Evolutionary conservation across 2,888 invertebrate species (phyloP), one percentile per base, ranked within the genome.

Genomic region (Rotaria sp.): DNA sequence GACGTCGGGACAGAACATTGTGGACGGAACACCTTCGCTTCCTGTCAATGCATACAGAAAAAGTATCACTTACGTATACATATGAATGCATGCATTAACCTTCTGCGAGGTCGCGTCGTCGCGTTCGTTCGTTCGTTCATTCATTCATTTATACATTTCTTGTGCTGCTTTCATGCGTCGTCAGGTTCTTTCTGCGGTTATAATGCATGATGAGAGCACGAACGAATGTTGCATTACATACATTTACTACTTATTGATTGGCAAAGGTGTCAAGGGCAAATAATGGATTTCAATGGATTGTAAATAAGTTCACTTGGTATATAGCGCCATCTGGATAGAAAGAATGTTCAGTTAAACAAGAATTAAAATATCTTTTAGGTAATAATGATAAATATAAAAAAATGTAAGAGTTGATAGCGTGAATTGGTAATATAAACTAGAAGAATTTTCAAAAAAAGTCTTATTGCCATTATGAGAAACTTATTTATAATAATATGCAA

Each of bases 81-180:
- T 35, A 67, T 67, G 67, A 38, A 67, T 67, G 35, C 30, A 35
- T 67, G 67, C 2, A 67, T 67, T 67, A 67, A 38, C 67, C 67
- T 67, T 67, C 67, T 67, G 67, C 67, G 67, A 67, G 67, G 67
- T 67, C 67, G 67, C 67, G 67, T 67, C 67, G 67, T 21, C 67
- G 67, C 35, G 35, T 67, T 67, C 67, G 30, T 55, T 55, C 55
- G 10, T 55, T 52, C 52, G 18, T 59, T 30, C n/a, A n/a, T 59
- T 21, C 30, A 67, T 67, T 50, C 50, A 18, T 50, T 50, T 50
- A 50, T 50, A 8, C 30, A 67, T 67, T 67, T 67, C 67, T 67
- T 67, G 35, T 67, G 21, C 30, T 67, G 30, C 67, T 67, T 67
- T 67, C 67, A 67, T 67, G 67, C 67, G 67, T 67, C 67, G 67